Evolutionary conservation across 2,888 invertebrate genomes (phyloP).

Genomic region (Plagodis pulveraria): DNA sequence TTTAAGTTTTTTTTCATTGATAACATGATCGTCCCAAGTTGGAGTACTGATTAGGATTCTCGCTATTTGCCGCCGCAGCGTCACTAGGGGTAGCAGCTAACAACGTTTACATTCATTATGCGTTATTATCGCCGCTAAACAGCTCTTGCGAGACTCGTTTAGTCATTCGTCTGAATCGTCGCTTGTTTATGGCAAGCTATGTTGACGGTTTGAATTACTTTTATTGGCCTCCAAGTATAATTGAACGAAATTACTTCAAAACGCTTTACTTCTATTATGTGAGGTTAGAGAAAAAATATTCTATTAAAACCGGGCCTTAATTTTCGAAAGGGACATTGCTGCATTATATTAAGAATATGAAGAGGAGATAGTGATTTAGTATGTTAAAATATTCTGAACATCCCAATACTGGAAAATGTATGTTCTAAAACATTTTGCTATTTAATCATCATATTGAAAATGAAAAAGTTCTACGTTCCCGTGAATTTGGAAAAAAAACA

Average conservation of each 20-base stretch:
- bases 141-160: constrained; percentile 68
- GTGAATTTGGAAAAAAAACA: constrained; percentile 52
- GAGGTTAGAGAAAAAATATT: too few relatives aligned
- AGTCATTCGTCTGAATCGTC: constrained; percentile 65
- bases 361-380: too few relatives aligned
- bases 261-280: too few relatives aligned
- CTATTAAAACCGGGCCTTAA: too few relatives aligned
- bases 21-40: not conserved
- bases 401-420: not conserved
- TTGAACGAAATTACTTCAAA: too few relatives aligned
- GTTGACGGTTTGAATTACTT: not conserved
- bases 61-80: constrained; percentile 34
- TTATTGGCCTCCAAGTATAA: too few relatives aligned
- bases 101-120: constrained; percentile 73
- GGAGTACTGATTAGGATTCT: constrained; percentile 7
- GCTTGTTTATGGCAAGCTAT: constrained; percentile 46
- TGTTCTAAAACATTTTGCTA: not conserved
- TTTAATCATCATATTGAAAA: constrained; percentile 41
- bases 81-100: constrained; percentile 44
- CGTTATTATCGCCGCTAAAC: constrained; percentile 78
- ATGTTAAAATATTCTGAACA: too few relatives aligned
- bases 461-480: constrained; percentile 45
- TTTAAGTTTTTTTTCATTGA: too few relatives aligned
- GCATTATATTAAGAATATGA: too few relatives aligned
- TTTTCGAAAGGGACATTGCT: too few relatives aligned